Percentiles rank a stretch among this genome's conserved stretches.
Evolutionary conservation across 2,797 vertebrate genomes (phyloP).

Genomic region (Hypotaenidia okinawae): DNA sequence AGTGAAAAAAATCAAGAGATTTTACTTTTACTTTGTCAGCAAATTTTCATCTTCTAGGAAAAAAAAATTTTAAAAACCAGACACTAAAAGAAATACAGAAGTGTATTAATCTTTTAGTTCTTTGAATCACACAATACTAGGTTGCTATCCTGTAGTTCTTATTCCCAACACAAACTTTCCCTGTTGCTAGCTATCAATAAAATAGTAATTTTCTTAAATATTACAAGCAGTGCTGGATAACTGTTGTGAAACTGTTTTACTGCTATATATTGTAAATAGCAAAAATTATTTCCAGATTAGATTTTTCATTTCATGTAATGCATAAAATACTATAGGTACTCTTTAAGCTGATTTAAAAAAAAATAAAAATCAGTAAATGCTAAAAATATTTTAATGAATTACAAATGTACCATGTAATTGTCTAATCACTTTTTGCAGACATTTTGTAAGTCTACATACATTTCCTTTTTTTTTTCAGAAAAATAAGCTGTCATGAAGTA

Average conservation of each 20-base stretch:
- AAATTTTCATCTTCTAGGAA: not conserved
- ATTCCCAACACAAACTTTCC: not conserved
- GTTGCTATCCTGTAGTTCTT: not conserved
- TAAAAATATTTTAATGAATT: not conserved
- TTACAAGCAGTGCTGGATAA: not conserved
- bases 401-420: not conserved
- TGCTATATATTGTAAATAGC: not conserved
- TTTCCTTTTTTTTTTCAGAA: not conserved
- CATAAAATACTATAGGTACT: not conserved
- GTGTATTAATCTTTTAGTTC: not conserved
- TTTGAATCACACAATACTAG: not conserved
- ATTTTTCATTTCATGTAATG: not conserved
- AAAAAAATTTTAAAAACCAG: not conserved
- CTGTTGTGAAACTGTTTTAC: not conserved
- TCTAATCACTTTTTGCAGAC: not conserved
- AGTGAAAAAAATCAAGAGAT: not conserved
- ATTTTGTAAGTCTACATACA: not conserved
- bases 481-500: not conserved
- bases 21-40: not conserved
- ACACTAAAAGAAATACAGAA: not conserved
- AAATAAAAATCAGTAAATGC: not conserved
- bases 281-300: not conserved
- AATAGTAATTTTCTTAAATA: not conserved
- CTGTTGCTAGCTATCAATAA: not conserved
- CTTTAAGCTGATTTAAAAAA: not conserved